Conservation (phyloP, 2,888 invertebrate species). For the Cabera pusaria region DNA sequence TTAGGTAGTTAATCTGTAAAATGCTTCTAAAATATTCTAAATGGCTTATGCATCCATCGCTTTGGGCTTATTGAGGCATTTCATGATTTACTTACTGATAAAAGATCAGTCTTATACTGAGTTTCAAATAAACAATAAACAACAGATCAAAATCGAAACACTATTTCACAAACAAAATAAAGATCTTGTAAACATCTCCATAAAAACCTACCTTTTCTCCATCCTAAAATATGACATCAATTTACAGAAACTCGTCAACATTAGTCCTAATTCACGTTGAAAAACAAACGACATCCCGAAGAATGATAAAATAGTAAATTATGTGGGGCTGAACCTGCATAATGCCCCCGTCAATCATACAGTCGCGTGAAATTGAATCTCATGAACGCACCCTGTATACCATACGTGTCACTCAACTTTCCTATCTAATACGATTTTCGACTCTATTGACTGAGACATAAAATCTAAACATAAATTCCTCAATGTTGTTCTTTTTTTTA, state of each 20-base stretch:
- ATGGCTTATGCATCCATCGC: too few species aligned
- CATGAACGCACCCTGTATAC: constrained; percentile 68
- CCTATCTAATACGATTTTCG: constrained; percentile 17
- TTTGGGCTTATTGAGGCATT: too few species aligned
- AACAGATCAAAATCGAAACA: too few species aligned
- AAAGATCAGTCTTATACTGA: too few species aligned
- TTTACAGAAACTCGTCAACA: constrained; percentile 10
- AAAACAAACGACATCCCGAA: constrained; percentile 46
- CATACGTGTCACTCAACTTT: constrained; percentile 54
- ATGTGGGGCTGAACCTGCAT: constrained; percentile 64
- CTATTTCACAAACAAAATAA: too few species aligned
- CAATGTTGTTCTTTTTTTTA: too few species aligned
- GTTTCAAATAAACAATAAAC: too few species aligned
- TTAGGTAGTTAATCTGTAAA: too few species aligned
- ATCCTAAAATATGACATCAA: constrained; percentile 13
- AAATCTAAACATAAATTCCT: too few species aligned
- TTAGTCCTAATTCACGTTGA: constrained; percentile 19
- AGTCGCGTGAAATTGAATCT: constrained; percentile 77
- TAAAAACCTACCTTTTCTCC: not conserved
- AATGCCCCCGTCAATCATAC: constrained; percentile 74
- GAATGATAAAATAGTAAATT: constrained; percentile 66
- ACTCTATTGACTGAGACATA: constrained; percentile 34
- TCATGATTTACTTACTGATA: too few species aligned
- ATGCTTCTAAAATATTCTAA: too few species aligned
- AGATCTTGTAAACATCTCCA: too few species aligned